phyloP scores from a whole-genome alignment of 2,888 invertebrate genomes.

The Andrena haemorrhoa region DNA sequence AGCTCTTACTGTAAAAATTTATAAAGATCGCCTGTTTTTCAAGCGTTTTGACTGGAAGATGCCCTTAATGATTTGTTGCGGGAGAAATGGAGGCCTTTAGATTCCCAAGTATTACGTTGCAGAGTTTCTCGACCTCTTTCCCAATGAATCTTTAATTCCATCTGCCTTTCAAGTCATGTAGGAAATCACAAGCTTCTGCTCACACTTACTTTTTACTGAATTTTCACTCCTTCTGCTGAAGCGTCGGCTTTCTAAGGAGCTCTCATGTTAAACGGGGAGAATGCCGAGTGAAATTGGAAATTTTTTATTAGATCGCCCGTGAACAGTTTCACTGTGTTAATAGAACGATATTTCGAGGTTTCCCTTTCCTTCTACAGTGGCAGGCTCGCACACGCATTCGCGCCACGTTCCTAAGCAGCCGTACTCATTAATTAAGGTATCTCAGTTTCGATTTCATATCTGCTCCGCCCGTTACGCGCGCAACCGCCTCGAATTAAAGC shows the following conservation, averaged over 20 bases:
- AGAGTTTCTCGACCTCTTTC: not conserved
- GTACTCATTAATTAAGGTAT: constrained; percentile 70
- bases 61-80: too few relatives aligned
- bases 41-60: too few relatives aligned
- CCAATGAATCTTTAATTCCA: too few relatives aligned
- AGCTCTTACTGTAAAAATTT: too few relatives aligned
- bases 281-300: constrained; percentile 45
- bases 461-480: constrained; percentile 56
- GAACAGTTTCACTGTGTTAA: constrained; percentile 54
- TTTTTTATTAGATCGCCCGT: constrained; percentile 31
- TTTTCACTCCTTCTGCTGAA: constrained; percentile 11
- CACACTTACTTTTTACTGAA: not conserved
- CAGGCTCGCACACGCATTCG: constrained; percentile 8
- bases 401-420: constrained; percentile 44
- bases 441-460: constrained; percentile 73
- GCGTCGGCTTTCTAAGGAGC: constrained; percentile 22
- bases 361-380: constrained; percentile 37
- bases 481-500: constrained; percentile 43
- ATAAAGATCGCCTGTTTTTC: too few relatives aligned
- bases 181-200: not conserved
- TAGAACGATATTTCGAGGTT: constrained; percentile 54
- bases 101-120: not conserved
- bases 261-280: not conserved
- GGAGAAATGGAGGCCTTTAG: too few relatives aligned
- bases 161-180: too few relatives aligned